phyloP scores from a whole-genome alignment of 2,888 invertebrate species.

The Stenchaetothrips biformis region DNA sequence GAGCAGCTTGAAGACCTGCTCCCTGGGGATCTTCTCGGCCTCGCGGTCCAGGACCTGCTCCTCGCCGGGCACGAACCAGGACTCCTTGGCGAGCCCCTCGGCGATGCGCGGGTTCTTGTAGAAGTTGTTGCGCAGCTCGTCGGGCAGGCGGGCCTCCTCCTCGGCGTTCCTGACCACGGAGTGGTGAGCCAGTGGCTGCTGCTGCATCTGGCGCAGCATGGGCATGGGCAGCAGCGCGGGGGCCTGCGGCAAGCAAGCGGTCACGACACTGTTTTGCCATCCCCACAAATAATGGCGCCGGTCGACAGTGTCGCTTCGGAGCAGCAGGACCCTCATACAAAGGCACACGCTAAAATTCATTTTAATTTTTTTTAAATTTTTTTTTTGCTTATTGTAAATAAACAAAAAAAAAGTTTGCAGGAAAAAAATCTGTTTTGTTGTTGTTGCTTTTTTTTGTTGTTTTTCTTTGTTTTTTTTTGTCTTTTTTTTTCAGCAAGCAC shows the following conservation, averaged over 20 bases:
- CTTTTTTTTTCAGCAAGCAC: too few species aligned
- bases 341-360: too few species aligned
- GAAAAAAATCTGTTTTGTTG: too few species aligned
- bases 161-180: conserved; percentile 67
- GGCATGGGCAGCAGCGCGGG: conserved; percentile 24
- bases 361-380: too few species aligned
- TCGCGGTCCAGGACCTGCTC: conserved; percentile 64
- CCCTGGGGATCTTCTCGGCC: conserved; percentile 73
- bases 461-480: too few species aligned
- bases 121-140: conserved; percentile 62
- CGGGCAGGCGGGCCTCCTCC: conserved; percentile 66
- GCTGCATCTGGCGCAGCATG: conserved; percentile 27
- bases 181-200: conserved; percentile 53
- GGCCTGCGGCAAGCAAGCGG: not conserved
- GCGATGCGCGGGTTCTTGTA: conserved; percentile 73
- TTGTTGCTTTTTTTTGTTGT: too few species aligned
- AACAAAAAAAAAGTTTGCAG: too few species aligned
- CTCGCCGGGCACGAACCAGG: conserved; percentile 52
- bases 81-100: conserved; percentile 67
- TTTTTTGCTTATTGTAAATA: too few species aligned
- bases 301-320: too few species aligned
- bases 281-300: too few species aligned
- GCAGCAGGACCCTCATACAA: too few species aligned
- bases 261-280: too few species aligned
- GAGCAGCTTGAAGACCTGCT: conserved; percentile 68